Evolutionary conservation across 2,797 vertebrate species (phyloP).

Genomic region (Lutra lutra): DNA sequence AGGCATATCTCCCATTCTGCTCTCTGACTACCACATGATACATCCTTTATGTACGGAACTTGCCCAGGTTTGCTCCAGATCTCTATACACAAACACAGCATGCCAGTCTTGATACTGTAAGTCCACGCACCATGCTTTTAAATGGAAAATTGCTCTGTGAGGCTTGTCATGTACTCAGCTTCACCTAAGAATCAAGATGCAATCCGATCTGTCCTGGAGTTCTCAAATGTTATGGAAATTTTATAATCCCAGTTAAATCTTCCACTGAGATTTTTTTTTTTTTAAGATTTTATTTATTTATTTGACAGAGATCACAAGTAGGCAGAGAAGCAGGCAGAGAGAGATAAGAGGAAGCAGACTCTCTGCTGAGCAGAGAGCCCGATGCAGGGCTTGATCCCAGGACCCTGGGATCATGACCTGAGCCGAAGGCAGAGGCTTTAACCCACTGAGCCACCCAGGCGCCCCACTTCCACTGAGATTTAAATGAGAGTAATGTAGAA

Average conservation of each 20-base stretch:
- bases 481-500: not conserved
- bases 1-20: not conserved
- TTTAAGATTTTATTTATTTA: too few relatives aligned
- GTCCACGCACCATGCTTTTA: not conserved
- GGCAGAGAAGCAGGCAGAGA: too few relatives aligned
- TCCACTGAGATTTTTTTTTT: not conserved
- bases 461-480: not conserved
- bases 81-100: not conserved
- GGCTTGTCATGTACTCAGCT: not conserved
- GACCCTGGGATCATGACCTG: too few relatives aligned
- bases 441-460: too few relatives aligned
- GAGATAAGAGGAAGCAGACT: too few relatives aligned
- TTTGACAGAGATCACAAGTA: too few relatives aligned
- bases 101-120: not conserved
- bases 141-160: not conserved
- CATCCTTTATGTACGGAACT: not conserved
- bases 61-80: not conserved
- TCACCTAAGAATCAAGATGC: not conserved
- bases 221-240: not conserved
- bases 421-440: too few relatives aligned
- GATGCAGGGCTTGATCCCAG: too few relatives aligned
- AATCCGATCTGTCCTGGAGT: not conserved
- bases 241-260: not conserved
- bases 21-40: not conserved
- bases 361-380: too few relatives aligned